phyloP scores from a whole-genome alignment of 2,113 vertebrate species.

The Struthidea cinerea region DNA sequence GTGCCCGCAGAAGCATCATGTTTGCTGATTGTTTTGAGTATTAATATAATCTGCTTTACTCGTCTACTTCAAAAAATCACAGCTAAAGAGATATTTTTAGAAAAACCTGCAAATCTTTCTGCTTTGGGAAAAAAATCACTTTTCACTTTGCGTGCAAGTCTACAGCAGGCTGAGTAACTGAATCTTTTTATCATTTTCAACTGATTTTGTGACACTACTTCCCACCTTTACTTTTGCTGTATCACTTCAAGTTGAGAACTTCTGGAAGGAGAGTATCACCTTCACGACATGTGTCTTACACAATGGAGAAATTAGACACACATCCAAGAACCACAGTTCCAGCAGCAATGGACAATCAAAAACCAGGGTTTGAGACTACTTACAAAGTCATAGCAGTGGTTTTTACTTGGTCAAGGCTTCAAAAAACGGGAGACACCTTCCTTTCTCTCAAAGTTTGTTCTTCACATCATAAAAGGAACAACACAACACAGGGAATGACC shows the following conservation, averaged over 20 bases:
- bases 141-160: not conserved
- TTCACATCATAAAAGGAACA: not conserved
- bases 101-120: conserved; percentile 22
- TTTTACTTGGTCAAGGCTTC: not conserved
- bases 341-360: not conserved
- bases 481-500: not conserved
- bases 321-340: not conserved
- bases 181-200: not conserved
- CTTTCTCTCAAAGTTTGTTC: not conserved
- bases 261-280: not conserved
- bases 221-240: not conserved
- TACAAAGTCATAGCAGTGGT: not conserved
- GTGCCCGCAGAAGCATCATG: not conserved
- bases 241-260: not conserved
- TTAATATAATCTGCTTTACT: conserved; percentile 27
- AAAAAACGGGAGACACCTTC: not conserved
- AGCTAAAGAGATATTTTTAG: conserved; percentile 14
- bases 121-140: not conserved
- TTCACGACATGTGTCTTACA: not conserved
- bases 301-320: not conserved
- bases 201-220: not conserved
- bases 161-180: not conserved
- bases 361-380: not conserved
- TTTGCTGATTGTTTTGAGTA: not conserved
- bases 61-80: conserved; percentile 47